Base-by-base conservation (phyloP, 2,888 invertebrate genomes). In the Dynastes grantii region DNA sequence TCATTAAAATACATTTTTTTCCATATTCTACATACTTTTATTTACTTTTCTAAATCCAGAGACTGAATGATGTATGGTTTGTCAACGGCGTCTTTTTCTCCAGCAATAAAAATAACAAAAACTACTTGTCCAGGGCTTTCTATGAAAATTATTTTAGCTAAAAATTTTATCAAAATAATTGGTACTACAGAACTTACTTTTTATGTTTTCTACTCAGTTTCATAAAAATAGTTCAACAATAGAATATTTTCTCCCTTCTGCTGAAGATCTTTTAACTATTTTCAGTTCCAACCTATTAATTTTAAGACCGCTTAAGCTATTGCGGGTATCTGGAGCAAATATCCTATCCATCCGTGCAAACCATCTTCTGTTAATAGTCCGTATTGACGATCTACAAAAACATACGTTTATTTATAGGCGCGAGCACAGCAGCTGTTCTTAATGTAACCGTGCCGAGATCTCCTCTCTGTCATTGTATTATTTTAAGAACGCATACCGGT, bases 341-440 rank as follows among this genome's bases (percentile, higher is more conserved):
- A 73, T 73, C 40, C 13, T n/a, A 58, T 22, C 37, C 73, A 58
- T 58, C 58, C 73, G 40, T 73, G 40, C 5, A 61, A 73, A 73
- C 40, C 9, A 58, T 9, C 11, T 11, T 58, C 58, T 13, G 58
- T 22, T 40, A 73, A 73, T 73, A 40, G 73, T 22, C 40, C 32
- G 73, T 58, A 73, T 73, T 73, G 73, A 58, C 58, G 58, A 73
- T 58, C 40, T 40, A 73, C 73, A 73, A 73, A 73, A 58, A 73
- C 73, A 58, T 27, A 22, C 22, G 9, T 32, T 8, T 73, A 73
- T 73, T 73, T 73, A 73, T 73, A 73, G 58, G 13, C 9, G 32
- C 37, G 16, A 3, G 27, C 16, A 22, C 13, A 58, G 58, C 73
- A 73, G 73, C 73, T 73, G 73, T 37, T 71, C n/a, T 22, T 73